These are phyloP conservation scores for Dysdera silvatica DNA, from an alignment of 1,140 invertebrate genomes.

Conservation along the genomic window DNA sequence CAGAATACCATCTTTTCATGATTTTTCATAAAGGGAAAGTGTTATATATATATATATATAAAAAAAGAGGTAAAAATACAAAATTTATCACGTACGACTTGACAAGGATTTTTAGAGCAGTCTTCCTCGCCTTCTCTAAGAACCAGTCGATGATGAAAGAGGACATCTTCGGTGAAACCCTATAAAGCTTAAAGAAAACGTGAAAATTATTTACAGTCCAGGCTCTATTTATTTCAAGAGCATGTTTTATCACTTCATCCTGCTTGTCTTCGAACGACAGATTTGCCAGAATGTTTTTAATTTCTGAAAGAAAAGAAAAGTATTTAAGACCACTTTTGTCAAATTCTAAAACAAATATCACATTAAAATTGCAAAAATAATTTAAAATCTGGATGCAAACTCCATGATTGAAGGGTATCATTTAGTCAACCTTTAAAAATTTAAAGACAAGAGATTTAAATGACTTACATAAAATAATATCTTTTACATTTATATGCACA, in stretches of 20 bases:
- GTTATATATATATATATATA: too few relatives aligned
- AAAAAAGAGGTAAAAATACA: conserved; percentile 12
- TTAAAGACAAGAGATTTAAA: too few relatives aligned
- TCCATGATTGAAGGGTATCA: too few relatives aligned
- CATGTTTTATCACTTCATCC: conserved; percentile 76
- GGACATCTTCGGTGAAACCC: conserved; percentile 82
- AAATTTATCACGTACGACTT: conserved; percentile 77
- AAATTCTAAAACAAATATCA: too few relatives aligned
- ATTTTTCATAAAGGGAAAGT: too few relatives aligned
- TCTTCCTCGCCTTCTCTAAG: conserved; percentile 80
- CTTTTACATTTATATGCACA: too few relatives aligned
- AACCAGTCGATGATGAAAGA: conserved; percentile 96
- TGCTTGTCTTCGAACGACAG: conserved; percentile 67
- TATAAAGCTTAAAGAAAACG: conserved; percentile 83
- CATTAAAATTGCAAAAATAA: too few relatives aligned
- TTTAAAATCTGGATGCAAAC: too few relatives aligned
- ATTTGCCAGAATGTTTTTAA: conserved; percentile 77
- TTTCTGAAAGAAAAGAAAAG: conserved; percentile 61
- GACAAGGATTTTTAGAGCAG: conserved; percentile 79
- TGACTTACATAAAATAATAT: too few relatives aligned
- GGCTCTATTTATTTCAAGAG: conserved; percentile 74
- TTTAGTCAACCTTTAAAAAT: too few relatives aligned
- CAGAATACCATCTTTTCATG: too few relatives aligned
- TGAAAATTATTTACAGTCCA: conserved; percentile 87
- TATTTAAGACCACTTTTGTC: too few relatives aligned